These are phyloP conservation scores for Aurelia aurita complex sp. Pacific DNA, from an alignment of 30 jellyfish, hydroid and myxozoan species.

Conservation along the genomic window DNA sequence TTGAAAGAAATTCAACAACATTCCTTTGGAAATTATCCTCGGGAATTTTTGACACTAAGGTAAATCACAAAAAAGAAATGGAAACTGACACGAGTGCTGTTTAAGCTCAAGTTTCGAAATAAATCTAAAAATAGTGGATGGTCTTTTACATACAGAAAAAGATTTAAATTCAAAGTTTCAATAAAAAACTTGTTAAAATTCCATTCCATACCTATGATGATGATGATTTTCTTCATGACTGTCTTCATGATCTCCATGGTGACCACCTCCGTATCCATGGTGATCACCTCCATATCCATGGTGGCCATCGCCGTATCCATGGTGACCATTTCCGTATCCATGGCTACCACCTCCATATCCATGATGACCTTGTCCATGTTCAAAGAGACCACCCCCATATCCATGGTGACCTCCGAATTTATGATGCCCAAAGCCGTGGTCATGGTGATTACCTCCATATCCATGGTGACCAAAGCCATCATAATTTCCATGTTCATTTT, in stretches of 20 bases:
- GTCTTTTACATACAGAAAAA: too few species aligned
- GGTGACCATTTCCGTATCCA: background rate
- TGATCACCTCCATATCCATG: slow-evolving; percentile 8
- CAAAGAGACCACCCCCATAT: background rate
- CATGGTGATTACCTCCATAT: slow-evolving; percentile 16
- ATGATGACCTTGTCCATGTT: slow-evolving; percentile 1
- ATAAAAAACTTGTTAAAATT: too few species aligned
- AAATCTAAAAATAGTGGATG: too few species aligned
- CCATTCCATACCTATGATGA: background rate
- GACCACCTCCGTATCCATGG: slow-evolving; percentile 29
- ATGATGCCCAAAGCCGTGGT: background rate
- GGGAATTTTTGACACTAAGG: too few species aligned
- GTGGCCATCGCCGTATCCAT: slow-evolving; percentile 12
- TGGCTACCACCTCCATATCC: background rate
- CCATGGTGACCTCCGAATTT: background rate
- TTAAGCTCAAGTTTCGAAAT: too few species aligned
- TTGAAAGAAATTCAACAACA: too few species aligned
- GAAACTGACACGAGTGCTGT: too few species aligned
- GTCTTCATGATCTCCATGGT: slow-evolving; percentile 22
- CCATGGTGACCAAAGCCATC: slow-evolving; percentile 15
- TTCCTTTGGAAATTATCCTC: too few species aligned
- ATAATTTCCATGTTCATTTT: slow-evolving; percentile 2
- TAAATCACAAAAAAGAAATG: too few species aligned
- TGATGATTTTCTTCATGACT: background rate
- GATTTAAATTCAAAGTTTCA: too few species aligned